Conservation (phyloP, 1,140 invertebrate species). For the Steinernema khuongi region DNA sequence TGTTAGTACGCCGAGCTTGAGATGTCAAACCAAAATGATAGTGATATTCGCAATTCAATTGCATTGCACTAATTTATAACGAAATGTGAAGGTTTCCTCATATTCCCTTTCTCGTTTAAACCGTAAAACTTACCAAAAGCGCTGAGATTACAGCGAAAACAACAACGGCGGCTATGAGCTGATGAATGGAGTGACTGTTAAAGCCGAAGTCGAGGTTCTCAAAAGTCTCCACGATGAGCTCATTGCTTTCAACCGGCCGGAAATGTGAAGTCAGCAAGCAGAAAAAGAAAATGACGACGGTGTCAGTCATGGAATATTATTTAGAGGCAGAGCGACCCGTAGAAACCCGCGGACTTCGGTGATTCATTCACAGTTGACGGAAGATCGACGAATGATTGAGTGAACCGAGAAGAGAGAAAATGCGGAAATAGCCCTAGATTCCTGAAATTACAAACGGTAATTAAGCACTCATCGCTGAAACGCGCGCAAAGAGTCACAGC, state of each 20-base stretch:
- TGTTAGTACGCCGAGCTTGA: no score
- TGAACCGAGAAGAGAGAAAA: neutral
- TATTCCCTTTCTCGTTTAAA: neutral
- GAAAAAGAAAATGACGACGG: neutral
- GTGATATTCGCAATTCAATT: no score
- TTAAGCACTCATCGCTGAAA: neutral
- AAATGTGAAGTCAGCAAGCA: neutral
- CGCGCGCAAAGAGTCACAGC: neutral
- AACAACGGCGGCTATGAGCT: neutral
- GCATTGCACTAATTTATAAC: no score
- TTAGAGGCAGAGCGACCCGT: neutral
- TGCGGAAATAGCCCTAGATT: neutral
- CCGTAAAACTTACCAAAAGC: neutral
- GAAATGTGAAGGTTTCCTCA: neutral
- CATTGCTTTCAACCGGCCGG: neutral
- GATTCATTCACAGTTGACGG: constrained; percentile 4
- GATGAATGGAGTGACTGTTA: neutral
- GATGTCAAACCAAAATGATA: no score
- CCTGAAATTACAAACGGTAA: neutral
- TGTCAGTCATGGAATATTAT: neutral
- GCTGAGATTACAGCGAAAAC: neutral
- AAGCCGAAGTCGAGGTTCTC: neutral
- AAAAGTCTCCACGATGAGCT: constrained; percentile 2
- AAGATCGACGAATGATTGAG: neutral
- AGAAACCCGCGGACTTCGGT: neutral